Conservation (phyloP, 2,888 invertebrate species). For the Scaptomyza caliginosa region DNA sequence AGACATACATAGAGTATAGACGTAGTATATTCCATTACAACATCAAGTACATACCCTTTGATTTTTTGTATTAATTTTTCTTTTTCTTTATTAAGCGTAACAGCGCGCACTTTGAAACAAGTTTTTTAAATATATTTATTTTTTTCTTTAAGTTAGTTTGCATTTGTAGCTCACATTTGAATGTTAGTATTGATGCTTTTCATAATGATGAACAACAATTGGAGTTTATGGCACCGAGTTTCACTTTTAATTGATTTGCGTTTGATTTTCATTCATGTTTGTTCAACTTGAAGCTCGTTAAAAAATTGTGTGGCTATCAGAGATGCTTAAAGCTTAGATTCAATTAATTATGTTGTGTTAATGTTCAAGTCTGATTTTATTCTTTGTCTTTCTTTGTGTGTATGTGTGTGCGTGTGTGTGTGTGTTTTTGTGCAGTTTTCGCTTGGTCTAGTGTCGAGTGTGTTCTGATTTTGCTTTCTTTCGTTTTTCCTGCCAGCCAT, state of each 20-base stretch:
- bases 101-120: conserved; percentile 41
- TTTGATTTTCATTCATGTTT: conserved; percentile 4
- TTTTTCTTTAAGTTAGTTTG: conserved; percentile 1
- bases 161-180: conserved; percentile 10
- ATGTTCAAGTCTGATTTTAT: no score
- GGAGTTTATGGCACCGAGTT: conserved; percentile 60
- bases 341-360: conserved; percentile 36
- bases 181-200: conserved; percentile 3
- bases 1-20: conserved; percentile 59
- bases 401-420: not conserved
- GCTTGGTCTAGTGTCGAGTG: conserved; percentile 60
- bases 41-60: conserved; percentile 82
- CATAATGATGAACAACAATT: no score
- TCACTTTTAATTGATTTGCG: conserved; percentile 56
- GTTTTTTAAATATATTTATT: not conserved
- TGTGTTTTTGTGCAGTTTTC: conserved; percentile 24
- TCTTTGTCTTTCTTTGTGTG: no score
- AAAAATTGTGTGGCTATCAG: conserved; percentile 45
- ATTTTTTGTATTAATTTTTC: conserved; percentile 1
- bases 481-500: conserved; percentile 49
- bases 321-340: conserved; percentile 30
- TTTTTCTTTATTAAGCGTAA: no score
- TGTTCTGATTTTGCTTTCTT: conserved; percentile 65
- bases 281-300: conserved; percentile 6
- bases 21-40: conserved; percentile 81